Conservation (phyloP, 2,113 vertebrate genomes). For the Brachyhypopomus gauderio region DNA sequence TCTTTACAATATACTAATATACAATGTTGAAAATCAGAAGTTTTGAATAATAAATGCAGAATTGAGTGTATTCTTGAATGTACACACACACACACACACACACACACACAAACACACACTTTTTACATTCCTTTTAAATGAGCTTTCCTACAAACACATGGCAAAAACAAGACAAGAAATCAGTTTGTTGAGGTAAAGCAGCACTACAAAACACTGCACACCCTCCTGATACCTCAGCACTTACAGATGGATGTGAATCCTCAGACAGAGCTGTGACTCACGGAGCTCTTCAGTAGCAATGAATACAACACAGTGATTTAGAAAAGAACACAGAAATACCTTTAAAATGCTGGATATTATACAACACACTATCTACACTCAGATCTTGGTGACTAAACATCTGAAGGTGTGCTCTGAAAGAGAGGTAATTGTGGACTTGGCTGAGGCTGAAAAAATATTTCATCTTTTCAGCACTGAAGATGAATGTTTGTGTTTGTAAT, state of each 20-base stretch:
- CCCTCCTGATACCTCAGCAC: constrained; percentile 63
- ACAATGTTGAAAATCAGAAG: background rate
- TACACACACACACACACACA: constrained; percentile 10
- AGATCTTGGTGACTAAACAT: too few species aligned
- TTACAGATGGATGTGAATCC: constrained; percentile 80
- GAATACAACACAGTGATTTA: too few species aligned
- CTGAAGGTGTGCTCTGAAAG: background rate
- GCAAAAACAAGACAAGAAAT: constrained; percentile 12
- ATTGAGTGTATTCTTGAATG: background rate
- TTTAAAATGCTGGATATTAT: constrained; percentile 49
- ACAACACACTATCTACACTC: too few species aligned
- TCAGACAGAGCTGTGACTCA: constrained; percentile 74
- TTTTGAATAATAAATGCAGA: background rate
- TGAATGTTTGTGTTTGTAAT: background rate
- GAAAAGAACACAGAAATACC: constrained; percentile 67
- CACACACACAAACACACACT: constrained; percentile 29
- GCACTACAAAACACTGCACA: constrained; percentile 61
- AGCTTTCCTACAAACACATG: constrained; percentile 21
- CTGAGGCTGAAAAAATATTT: background rate
- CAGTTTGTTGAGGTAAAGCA: constrained; percentile 15
- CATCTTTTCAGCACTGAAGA: background rate
- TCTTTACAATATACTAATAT: too few species aligned
- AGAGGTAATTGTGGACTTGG: background rate
- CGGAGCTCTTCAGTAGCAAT: constrained; percentile 72
- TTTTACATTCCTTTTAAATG: constrained; percentile 32